These are phyloP conservation scores for Lithophane ornitopus DNA, from an alignment of 2,888 invertebrate genomes.

Conservation along the genomic window DNA sequence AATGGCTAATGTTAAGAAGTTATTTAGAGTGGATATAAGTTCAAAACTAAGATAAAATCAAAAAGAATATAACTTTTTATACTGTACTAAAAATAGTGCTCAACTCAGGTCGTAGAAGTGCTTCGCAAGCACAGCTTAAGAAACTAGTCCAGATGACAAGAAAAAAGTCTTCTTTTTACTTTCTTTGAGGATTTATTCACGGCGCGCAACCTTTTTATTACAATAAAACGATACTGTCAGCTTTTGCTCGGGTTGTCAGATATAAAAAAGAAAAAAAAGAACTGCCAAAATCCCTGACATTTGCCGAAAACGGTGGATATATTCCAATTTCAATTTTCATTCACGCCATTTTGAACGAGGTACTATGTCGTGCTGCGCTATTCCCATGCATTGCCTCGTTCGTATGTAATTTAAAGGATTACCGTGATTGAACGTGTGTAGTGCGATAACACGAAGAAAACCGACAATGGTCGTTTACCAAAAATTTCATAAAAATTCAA, in stretches of 20 bases:
- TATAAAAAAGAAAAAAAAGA: slow-evolving; percentile 30
- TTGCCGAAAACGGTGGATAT: slow-evolving; percentile 48
- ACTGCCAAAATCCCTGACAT: slow-evolving; percentile 36
- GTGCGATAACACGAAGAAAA: slow-evolving; percentile 27
- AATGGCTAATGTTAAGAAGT: background rate
- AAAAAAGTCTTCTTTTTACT: slow-evolving; percentile 45
- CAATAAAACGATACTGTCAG: slow-evolving; percentile 57
- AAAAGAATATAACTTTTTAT: slow-evolving; percentile 20
- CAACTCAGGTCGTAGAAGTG: slow-evolving; percentile 39
- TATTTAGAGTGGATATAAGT: background rate
- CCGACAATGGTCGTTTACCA: slow-evolving; percentile 24
- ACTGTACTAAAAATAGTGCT: slow-evolving; percentile 11
- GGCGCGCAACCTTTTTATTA: slow-evolving; percentile 45
- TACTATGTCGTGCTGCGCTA: slow-evolving; percentile 17
- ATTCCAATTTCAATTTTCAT: slow-evolving; percentile 61
- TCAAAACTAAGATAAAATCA: slow-evolving; percentile 6
- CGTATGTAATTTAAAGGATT: slow-evolving; percentile 46
- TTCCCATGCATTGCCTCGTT: slow-evolving; percentile 43
- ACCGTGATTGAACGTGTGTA: slow-evolving; percentile 48
- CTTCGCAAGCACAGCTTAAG: slow-evolving; percentile 45
- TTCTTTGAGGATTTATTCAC: slow-evolving; percentile 48
- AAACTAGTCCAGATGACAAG: slow-evolving; percentile 47
- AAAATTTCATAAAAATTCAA: no score
- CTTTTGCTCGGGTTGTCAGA: slow-evolving; percentile 29
- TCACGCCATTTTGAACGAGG: slow-evolving; percentile 41